Conservation (phyloP, 2,888 invertebrate species). For the Tetragonisca angustula region DNA sequence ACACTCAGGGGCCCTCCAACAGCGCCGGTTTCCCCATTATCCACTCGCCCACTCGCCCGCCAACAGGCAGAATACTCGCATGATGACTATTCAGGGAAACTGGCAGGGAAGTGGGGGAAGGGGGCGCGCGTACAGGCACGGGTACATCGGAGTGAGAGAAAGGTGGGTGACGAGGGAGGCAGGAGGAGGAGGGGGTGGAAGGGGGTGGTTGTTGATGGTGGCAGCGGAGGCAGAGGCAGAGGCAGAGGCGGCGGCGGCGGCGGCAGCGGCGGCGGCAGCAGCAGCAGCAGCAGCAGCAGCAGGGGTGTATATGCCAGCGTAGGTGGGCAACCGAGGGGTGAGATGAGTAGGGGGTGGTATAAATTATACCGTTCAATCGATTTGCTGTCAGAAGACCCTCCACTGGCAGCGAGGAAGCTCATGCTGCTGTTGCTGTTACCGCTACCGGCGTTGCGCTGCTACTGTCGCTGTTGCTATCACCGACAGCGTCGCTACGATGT, state of each 20-base stretch:
- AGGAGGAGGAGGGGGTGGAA: not conserved
- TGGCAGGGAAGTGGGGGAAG: slow-evolving; percentile 29
- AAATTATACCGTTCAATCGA: slow-evolving; percentile 84
- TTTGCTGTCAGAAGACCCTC: slow-evolving; percentile 84
- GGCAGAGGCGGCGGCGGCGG: too few relatives aligned
- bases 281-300: slow-evolving; percentile 27
- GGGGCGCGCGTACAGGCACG: slow-evolving; percentile 31
- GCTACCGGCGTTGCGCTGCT: slow-evolving; percentile 56
- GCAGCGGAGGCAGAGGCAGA: slow-evolving; percentile 10
- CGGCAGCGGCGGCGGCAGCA: slow-evolving; percentile 46
- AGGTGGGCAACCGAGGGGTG: slow-evolving; percentile 68
- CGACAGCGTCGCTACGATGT: slow-evolving; percentile 44
- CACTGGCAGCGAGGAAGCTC: slow-evolving; percentile 74
- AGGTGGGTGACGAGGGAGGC: slow-evolving; percentile 37
- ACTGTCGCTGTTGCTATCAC: slow-evolving; percentile 62
- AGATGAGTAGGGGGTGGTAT: slow-evolving; percentile 81
- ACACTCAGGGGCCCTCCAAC: slow-evolving; percentile 64
- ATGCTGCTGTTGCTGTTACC: slow-evolving; percentile 65
- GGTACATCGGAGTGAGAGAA: slow-evolving; percentile 52
- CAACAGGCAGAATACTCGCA: slow-evolving; percentile 73
- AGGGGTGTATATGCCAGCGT: slow-evolving; percentile 72
- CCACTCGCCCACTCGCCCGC: slow-evolving; percentile 76
- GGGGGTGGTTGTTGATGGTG: slow-evolving; percentile 27
- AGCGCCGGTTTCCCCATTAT: slow-evolving; percentile 76
- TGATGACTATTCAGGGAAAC: slow-evolving; percentile 80